Evolutionary conservation across 2,888 invertebrate species (phyloP).

Genomic region (Matsumyia berberina): DNA sequence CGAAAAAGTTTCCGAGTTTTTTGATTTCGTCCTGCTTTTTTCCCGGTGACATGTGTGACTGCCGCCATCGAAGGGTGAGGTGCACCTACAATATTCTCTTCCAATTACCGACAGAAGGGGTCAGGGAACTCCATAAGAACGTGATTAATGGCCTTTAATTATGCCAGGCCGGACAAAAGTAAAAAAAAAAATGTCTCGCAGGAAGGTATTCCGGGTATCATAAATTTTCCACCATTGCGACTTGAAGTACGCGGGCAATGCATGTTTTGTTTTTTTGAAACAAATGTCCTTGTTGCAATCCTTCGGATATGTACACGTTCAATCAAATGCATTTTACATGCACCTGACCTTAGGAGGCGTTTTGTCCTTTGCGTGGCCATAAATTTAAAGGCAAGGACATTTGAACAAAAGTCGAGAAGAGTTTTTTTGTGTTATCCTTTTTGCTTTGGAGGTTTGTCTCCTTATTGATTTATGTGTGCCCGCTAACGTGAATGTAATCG

Average conservation of each 20-base stretch:
- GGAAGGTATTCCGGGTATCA: slow-evolving; percentile 42
- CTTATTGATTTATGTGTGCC: slow-evolving; percentile 73
- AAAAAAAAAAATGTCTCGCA: slow-evolving; percentile 38
- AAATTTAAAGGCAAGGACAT: slow-evolving; percentile 62
- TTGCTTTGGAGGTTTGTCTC: slow-evolving; percentile 50
- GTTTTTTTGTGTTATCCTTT: slow-evolving; percentile 32
- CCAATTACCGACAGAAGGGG: slow-evolving; percentile 41
- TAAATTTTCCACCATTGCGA: slow-evolving; percentile 51
- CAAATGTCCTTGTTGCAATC: slow-evolving; percentile 26
- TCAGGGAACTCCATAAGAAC: slow-evolving; percentile 81
- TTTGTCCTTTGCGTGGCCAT: slow-evolving; percentile 49
- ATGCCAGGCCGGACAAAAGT: slow-evolving; percentile 82
- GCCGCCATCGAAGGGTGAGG: slow-evolving; percentile 60
- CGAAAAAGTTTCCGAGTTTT: slow-evolving; percentile 70
- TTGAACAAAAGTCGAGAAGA: slow-evolving; percentile 30
- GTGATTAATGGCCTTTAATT: slow-evolving; percentile 84
- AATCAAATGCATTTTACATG: slow-evolving; percentile 55
- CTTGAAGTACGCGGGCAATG: not conserved
- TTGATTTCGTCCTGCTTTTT: slow-evolving; percentile 32
- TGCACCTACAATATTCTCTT: slow-evolving; percentile 7
- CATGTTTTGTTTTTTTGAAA: slow-evolving; percentile 29
- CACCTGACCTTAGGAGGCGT: slow-evolving; percentile 70
- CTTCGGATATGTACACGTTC: slow-evolving; percentile 12
- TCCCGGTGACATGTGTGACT: slow-evolving; percentile 71
- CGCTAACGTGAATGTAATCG: slow-evolving; percentile 67